Percentiles rank a stretch among this genome's conserved stretches.
phyloP scores from a whole-genome alignment of 2,113 vertebrate species.

The Lethenteron reissneri region DNA sequence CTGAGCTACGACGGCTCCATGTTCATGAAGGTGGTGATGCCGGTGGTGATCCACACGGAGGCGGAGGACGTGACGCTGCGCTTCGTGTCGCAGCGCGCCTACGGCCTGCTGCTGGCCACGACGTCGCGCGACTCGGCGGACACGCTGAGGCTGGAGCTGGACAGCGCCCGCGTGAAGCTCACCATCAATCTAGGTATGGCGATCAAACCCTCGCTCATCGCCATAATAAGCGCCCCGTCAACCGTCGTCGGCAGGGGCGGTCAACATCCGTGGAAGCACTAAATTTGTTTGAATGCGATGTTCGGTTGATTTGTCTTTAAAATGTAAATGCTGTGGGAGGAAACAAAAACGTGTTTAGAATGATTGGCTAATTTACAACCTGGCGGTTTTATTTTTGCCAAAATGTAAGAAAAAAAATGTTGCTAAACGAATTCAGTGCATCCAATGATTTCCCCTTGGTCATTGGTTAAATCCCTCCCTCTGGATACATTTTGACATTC shows the following conservation, averaged over 20 bases:
- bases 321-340: background rate
- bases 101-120: conserved; percentile 84
- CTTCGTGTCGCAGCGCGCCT: conserved; percentile 74
- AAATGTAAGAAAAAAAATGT: too few species aligned
- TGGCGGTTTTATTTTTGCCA: too few species aligned
- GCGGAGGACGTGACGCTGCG: conserved; percentile 77
- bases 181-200: conserved; percentile 93
- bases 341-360: background rate
- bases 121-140: conserved; percentile 80
- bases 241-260: too few species aligned
- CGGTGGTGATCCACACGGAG: conserved; percentile 85
- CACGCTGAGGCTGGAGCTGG: conserved; percentile 71
- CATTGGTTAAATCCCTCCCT: too few species aligned
- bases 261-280: background rate
- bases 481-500: too few species aligned
- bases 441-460: too few species aligned
- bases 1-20: conserved; percentile 92
- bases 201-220: conserved; percentile 6
- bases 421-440: too few species aligned
- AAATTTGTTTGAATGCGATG: conserved; percentile 2
- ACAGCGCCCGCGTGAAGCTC: conserved; percentile 69
- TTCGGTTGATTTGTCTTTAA: background rate
- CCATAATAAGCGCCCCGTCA: background rate
- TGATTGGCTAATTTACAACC: background rate
- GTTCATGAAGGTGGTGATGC: conserved; percentile 97